These are phyloP conservation scores for Cotesia typhae DNA, from an alignment of 1,140 invertebrate species.

Conservation along the genomic window DNA sequence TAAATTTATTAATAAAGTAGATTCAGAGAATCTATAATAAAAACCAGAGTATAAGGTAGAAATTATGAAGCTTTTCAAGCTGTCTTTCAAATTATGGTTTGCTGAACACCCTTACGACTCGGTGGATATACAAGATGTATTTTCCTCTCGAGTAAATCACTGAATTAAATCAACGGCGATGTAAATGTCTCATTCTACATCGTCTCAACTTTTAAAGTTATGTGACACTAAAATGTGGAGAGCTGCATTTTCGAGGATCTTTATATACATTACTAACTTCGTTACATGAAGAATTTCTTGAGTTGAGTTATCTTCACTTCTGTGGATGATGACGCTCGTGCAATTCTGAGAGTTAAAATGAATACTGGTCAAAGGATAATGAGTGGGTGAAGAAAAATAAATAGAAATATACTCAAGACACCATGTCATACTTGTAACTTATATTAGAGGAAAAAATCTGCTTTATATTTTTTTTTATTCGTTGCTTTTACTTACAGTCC, in stretches of 20 bases:
- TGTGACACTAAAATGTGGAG: background rate
- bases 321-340: conserved; percentile 34
- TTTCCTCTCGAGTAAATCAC: conserved; percentile 58
- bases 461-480: background rate
- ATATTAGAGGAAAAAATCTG: conserved; percentile 8
- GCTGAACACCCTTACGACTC: conserved; percentile 31
- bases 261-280: conserved; percentile 50
- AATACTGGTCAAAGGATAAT: conserved; percentile 40
- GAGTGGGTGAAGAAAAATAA: conserved; percentile 11
- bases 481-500: too few species aligned
- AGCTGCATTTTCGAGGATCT: conserved; percentile 54
- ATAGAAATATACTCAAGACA: conserved; percentile 7
- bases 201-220: conserved; percentile 39
- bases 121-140: conserved; percentile 41
- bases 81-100: conserved; percentile 29
- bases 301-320: conserved; percentile 21
- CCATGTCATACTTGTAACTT: background rate
- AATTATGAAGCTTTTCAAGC: conserved; percentile 13
- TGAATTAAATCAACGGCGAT: conserved; percentile 26
- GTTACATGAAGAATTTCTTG: conserved; percentile 51
- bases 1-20: conserved; percentile 7
- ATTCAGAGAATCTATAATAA: background rate
- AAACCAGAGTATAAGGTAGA: conserved; percentile 4
- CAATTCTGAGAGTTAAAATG: conserved; percentile 48
- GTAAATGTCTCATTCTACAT: conserved; percentile 47